Conservation (phyloP, 2,113 vertebrate species). For the Burhinus bistriatus region DNA sequence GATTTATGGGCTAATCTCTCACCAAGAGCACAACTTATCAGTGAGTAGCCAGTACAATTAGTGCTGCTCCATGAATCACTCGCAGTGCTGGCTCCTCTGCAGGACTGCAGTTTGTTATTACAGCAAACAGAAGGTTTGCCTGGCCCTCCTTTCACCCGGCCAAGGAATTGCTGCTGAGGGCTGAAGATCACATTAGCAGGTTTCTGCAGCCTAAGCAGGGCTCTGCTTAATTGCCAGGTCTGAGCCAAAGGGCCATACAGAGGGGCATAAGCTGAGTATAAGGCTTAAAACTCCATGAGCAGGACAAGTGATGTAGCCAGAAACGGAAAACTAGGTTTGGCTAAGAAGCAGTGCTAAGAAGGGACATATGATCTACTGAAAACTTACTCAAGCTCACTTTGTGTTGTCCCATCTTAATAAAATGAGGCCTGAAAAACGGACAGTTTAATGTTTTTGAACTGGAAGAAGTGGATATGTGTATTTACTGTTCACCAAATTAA, state of each 20-base stretch:
- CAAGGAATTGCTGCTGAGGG: not conserved
- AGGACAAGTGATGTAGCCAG: not conserved
- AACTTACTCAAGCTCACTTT: not conserved
- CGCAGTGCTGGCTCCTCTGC: not conserved
- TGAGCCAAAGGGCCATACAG: not conserved
- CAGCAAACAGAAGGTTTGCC: not conserved
- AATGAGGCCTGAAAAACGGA: not conserved
- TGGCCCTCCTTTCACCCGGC: not conserved
- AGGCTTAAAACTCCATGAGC: not conserved
- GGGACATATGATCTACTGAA: not conserved
- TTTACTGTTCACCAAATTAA: not conserved
- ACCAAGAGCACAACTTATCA: not conserved
- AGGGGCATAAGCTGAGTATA: not conserved
- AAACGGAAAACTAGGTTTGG: not conserved
- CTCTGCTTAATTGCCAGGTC: not conserved
- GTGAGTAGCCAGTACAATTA: slow-evolving; percentile 6
- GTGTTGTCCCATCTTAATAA: not conserved
- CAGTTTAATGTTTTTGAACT: not conserved
- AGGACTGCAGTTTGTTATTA: not conserved
- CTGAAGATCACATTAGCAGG: not conserved
- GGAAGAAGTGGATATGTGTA: not conserved
- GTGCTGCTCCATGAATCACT: slow-evolving; percentile 5
- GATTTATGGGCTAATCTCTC: slow-evolving; percentile 41
- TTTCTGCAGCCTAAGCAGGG: not conserved
- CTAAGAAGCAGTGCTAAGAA: not conserved